Evolutionary conservation across 2,113 vertebrate species (phyloP).

Genomic region (Caloenas nicobarica): DNA sequence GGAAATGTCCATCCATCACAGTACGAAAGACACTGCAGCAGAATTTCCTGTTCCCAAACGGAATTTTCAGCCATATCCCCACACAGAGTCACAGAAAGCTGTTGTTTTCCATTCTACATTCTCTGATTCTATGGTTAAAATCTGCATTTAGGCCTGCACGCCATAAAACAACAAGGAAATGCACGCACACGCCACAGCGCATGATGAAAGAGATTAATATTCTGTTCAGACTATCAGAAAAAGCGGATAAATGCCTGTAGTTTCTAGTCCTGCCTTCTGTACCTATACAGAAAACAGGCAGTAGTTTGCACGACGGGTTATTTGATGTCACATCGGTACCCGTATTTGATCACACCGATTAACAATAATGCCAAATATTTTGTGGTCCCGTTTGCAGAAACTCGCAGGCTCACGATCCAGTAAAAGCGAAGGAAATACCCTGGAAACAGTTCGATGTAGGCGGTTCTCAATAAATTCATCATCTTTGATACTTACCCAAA

Average conservation of each 20-base stretch:
- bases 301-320: neutral
- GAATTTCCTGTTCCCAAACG: neutral
- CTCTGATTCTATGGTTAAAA: neutral
- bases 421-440: neutral
- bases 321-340: neutral
- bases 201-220: neutral
- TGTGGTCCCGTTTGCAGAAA: neutral
- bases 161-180: neutral
- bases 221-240: neutral
- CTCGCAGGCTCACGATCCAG: neutral
- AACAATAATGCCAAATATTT: neutral
- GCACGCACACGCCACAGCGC: fast-evolving
- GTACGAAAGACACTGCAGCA: neutral
- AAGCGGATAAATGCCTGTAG: fast-evolving
- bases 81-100: neutral
- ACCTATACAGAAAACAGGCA: neutral
- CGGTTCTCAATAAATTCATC: neutral
- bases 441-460: neutral
- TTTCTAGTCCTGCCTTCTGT: neutral
- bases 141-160: neutral
- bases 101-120: neutral
- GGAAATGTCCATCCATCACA: neutral
- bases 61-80: neutral
- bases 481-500: neutral
- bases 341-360: neutral